phyloP scores from a whole-genome alignment of 2,797 vertebrate genomes.

The Anguilla megastoma region DNA sequence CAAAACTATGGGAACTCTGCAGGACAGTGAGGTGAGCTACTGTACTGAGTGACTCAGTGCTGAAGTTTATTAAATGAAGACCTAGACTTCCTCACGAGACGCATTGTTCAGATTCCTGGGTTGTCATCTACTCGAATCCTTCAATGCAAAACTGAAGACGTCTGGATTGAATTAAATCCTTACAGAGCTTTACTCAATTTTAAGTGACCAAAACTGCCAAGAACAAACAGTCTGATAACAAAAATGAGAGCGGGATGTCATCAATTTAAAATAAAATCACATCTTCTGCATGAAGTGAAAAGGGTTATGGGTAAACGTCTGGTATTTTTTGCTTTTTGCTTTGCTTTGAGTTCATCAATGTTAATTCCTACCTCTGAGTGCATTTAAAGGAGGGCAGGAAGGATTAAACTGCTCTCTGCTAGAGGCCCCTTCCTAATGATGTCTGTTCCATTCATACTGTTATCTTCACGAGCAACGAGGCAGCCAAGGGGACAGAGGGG shows the following conservation, averaged over 20 bases:
- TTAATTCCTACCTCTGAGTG: not conserved
- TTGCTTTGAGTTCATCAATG: not conserved
- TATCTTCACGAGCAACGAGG: not conserved
- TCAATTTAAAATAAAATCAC: not conserved
- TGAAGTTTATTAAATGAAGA: not conserved
- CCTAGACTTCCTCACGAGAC: not conserved
- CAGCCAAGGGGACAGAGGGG: not conserved
- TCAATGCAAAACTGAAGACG: not conserved
- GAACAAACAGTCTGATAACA: not conserved
- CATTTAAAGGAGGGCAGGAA: not conserved
- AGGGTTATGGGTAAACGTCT: not conserved
- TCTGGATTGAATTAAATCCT: not conserved
- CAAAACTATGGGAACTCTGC: conserved; percentile 37
- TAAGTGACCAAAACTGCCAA: not conserved
- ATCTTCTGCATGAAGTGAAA: not conserved
- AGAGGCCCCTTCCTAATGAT: not conserved
- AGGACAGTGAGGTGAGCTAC: conserved; percentile 27
- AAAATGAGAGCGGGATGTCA: not conserved
- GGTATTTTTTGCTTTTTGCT: not conserved
- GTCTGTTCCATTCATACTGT: too few species aligned
- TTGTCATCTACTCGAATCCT: not conserved
- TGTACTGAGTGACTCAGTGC: not conserved
- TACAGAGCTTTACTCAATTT: not conserved
- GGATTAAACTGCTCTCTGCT: not conserved
- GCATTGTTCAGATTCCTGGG: not conserved